A percentile compares a stretch with the other conserved stretches of the same genome.
phyloP scores from a whole-genome alignment of 2,113 vertebrate species.

The Polyodon spathula region DNA sequence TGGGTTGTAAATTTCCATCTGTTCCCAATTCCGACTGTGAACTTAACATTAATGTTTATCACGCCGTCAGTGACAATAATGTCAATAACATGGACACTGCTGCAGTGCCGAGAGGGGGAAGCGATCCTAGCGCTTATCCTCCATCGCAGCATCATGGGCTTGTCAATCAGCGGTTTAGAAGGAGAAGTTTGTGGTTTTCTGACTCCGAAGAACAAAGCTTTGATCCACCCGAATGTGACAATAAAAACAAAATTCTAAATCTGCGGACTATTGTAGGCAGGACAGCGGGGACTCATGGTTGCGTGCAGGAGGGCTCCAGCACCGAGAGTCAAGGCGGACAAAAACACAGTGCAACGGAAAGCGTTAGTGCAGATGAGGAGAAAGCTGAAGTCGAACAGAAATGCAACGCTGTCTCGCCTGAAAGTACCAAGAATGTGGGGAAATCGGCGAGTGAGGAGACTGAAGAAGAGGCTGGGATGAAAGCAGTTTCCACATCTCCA shows the following conservation, averaged over 20 bases:
- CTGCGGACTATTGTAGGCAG: constrained; percentile 46
- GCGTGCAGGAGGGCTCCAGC: constrained; percentile 34
- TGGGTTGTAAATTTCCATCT: constrained; percentile 31
- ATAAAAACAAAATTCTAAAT: constrained; percentile 39
- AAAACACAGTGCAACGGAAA: constrained; percentile 35
- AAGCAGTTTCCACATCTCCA: constrained; percentile 88
- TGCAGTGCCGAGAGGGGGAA: constrained; percentile 48
- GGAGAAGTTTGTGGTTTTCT: constrained; percentile 78
- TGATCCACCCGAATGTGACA: constrained; percentile 60
- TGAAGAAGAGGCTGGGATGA: constrained; percentile 88
- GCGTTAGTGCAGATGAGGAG: constrained; percentile 34
- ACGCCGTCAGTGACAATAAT: constrained; percentile 39
- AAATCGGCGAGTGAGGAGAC: constrained; percentile 69
- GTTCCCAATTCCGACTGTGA: constrained; percentile 35
- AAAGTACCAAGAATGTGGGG: constrained; percentile 49
- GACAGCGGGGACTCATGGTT: constrained; percentile 41
- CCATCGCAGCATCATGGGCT: constrained; percentile 46
- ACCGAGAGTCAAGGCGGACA: constrained; percentile 35
- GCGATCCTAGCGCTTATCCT: constrained; percentile 49
- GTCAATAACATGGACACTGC: constrained; percentile 45
- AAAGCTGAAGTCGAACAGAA: constrained; percentile 27
- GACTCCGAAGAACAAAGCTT: constrained; percentile 72
- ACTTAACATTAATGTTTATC: constrained; percentile 26
- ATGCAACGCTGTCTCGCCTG: constrained; percentile 37
- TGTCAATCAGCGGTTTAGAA: constrained; percentile 77